phyloP scores from a whole-genome alignment of 1,140 invertebrate genomes.

The Theocolax elegans region DNA sequence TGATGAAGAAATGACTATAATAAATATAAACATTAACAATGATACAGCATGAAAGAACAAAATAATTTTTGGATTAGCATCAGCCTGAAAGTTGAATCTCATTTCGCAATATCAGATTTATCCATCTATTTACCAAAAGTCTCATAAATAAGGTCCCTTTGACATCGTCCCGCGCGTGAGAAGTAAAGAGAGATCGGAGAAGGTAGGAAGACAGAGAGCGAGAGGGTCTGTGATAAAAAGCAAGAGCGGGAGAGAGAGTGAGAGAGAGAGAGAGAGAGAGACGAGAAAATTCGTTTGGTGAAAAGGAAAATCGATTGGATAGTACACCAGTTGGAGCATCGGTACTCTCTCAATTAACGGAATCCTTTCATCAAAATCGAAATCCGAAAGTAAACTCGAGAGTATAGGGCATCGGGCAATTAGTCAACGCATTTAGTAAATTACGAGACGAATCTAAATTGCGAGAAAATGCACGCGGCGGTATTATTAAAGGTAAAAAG shows the following conservation, averaged over 20 bases:
- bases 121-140: constrained; percentile 68
- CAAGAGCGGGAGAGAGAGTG: constrained; percentile 19
- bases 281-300: neutral
- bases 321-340: constrained; percentile 52
- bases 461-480: too few species aligned
- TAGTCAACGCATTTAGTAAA: too few species aligned
- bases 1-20: neutral
- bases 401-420: too few species aligned
- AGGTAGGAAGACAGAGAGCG: neutral
- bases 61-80: constrained; percentile 47
- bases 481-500: too few species aligned
- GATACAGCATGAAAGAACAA: neutral
- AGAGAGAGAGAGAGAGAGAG: constrained; percentile 35
- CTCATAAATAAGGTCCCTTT: constrained; percentile 69
- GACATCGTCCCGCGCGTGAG: constrained; percentile 60
- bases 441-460: too few species aligned
- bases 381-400: neutral
- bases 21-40: constrained; percentile 24
- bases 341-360: constrained; percentile 66
- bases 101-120: constrained; percentile 64
- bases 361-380: constrained; percentile 42
- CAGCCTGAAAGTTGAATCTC: constrained; percentile 35
- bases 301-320: constrained; percentile 60
- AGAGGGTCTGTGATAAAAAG: neutral
- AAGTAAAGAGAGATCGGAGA: constrained; percentile 36